Percentiles rank a stretch among this genome's conserved stretches.
Evolutionary conservation across 2,888 invertebrate species (phyloP).

Genomic region (Chelonus formosanus): DNA sequence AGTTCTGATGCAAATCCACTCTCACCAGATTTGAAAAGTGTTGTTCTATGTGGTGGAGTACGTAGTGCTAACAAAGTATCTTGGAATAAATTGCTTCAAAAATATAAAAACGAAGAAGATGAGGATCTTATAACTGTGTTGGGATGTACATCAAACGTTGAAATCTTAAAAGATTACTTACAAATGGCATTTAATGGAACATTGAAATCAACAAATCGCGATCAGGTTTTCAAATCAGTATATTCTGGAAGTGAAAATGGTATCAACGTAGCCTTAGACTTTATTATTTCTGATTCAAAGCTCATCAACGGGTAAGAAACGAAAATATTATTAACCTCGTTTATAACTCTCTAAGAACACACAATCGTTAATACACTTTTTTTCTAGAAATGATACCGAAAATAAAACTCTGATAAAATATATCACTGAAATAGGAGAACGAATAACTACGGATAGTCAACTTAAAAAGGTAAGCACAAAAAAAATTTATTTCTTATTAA

Average conservation of each 20-base stretch:
- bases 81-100: slow-evolving; percentile 41
- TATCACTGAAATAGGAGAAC: too few species aligned
- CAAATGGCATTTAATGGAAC: slow-evolving; percentile 13
- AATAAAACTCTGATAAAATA: too few species aligned
- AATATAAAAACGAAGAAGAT: slow-evolving; percentile 45
- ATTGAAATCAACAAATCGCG: slow-evolving; percentile 40
- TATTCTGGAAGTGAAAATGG: slow-evolving; percentile 38
- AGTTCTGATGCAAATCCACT: slow-evolving; percentile 46
- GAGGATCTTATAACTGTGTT: slow-evolving; percentile 63
- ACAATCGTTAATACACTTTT: too few species aligned
- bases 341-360: too few species aligned
- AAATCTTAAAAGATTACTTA: slow-evolving; percentile 56
- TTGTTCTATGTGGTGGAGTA: slow-evolving; percentile 66
- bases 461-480: too few species aligned
- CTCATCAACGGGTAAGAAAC: too few species aligned
- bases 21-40: slow-evolving; percentile 62
- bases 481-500: too few species aligned
- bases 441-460: too few species aligned
- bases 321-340: too few species aligned
- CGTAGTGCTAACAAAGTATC: slow-evolving; percentile 36
- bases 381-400: too few species aligned
- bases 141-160: slow-evolving; percentile 63
- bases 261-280: slow-evolving; percentile 41
- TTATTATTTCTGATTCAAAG: slow-evolving; percentile 26
- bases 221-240: slow-evolving; percentile 45